Evolutionary conservation across 2,888 invertebrate species (phyloP).

Genomic region (Caenorhabditis imperialis): DNA sequence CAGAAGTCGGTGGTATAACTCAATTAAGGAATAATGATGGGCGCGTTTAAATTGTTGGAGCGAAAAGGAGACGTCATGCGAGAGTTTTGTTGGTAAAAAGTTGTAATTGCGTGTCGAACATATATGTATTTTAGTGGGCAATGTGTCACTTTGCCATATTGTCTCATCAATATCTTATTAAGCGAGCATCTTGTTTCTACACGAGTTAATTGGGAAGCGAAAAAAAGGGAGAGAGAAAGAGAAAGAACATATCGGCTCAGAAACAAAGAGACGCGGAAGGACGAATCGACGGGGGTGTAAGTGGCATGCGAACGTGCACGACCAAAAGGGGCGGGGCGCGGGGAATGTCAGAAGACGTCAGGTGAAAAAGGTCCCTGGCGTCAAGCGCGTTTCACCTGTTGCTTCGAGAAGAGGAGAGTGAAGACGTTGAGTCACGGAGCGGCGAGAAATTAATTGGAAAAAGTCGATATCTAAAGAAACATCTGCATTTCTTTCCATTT

Average conservation of each 20-base stretch:
- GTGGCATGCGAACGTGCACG: background rate
- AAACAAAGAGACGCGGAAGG: background rate
- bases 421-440: conserved; percentile 8
- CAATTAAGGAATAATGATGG: no score
- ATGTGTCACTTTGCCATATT: no score
- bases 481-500: conserved; percentile 32
- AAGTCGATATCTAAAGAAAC: conserved; percentile 24
- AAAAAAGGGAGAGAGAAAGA: background rate
- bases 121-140: no score
- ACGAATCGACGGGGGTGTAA: background rate
- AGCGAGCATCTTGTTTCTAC: no score
- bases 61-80: background rate
- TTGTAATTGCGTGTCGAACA: no score
- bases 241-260: background rate
- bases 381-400: conserved; percentile 19
- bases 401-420: conserved; percentile 16
- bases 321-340: background rate
- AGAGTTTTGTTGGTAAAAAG: no score
- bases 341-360: conserved; percentile 16
- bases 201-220: background rate
- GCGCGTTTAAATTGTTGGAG: conserved; percentile 22
- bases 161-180: no score
- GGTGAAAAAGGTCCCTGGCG: conserved; percentile 11
- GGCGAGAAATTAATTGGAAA: no score
- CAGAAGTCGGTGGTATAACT: conserved; percentile 32